Conservation (phyloP, 2,888 invertebrate genomes). For the Steinernema scapterisci region DNA sequence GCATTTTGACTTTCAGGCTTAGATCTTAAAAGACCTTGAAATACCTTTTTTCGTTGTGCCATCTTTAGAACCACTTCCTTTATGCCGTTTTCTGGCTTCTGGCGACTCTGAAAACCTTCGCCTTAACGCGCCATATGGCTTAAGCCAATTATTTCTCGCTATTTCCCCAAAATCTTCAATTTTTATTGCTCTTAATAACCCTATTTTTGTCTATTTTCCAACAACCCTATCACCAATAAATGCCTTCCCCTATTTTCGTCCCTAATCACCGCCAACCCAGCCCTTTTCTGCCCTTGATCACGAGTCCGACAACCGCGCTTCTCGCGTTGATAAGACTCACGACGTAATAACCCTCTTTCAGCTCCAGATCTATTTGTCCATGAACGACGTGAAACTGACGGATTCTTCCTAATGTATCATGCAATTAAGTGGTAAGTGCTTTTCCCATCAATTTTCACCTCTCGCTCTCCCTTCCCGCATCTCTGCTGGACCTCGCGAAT, state of each 20-base stretch:
- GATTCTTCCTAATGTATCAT: conserved; percentile 22
- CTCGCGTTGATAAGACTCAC: background rate
- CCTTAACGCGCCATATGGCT: too few relatives aligned
- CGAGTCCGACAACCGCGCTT: background rate
- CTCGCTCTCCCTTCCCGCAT: too few relatives aligned
- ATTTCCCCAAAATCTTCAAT: too few relatives aligned
- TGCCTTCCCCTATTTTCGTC: background rate
- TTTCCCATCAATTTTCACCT: background rate
- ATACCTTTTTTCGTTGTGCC: too few relatives aligned
- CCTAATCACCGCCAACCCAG: background rate
- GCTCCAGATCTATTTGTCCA: background rate
- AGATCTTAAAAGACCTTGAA: too few relatives aligned
- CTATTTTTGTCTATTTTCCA: background rate
- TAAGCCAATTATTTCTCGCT: too few relatives aligned
- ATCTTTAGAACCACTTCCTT: too few relatives aligned
- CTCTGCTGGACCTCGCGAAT: background rate
- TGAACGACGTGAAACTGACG: background rate
- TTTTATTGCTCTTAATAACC: background rate
- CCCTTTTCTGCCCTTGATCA: background rate
- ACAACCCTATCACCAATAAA: background rate
- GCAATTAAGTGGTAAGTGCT: conserved; percentile 4
- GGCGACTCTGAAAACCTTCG: too few relatives aligned
- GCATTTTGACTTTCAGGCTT: too few relatives aligned
- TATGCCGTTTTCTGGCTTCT: too few relatives aligned
- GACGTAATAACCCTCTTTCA: conserved; percentile 4